Percentiles rank a stretch among this genome's conserved stretches.
Conservation (phyloP, 2,797 vertebrate species). For the Pachyuromys duprasi region DNA sequence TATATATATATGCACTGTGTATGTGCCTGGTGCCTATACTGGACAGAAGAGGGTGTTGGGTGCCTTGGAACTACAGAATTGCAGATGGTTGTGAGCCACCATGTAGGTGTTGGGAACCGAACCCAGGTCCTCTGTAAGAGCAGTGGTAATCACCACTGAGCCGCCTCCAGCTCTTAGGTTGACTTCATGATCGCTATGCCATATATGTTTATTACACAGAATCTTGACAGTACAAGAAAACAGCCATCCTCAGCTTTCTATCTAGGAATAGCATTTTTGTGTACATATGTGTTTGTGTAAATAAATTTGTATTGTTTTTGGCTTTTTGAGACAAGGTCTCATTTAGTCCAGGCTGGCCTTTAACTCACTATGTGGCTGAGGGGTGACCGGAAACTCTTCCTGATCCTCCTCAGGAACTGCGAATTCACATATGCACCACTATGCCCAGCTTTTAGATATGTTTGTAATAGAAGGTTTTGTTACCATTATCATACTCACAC, state of each 20-base stretch:
- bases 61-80: background rate
- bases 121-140: background rate
- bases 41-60: background rate
- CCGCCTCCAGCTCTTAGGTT: background rate
- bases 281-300: background rate
- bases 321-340: background rate
- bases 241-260: background rate
- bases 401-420: background rate
- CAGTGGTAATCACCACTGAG: background rate
- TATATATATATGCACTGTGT: background rate
- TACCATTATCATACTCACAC: background rate
- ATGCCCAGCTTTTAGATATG: background rate
- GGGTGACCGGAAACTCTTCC: background rate
- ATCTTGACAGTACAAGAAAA: conserved; percentile 10
- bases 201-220: background rate
- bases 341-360: background rate
- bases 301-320: background rate
- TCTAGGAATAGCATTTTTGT: conserved; percentile 21
- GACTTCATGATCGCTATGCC: background rate
- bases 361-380: background rate
- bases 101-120: too few species aligned
- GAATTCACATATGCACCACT: background rate
- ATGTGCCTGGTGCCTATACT: background rate
- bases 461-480: background rate
- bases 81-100: too few species aligned